Evolutionary conservation across 2,797 vertebrate species (phyloP).

Genomic region (Anguilla anguilla): DNA sequence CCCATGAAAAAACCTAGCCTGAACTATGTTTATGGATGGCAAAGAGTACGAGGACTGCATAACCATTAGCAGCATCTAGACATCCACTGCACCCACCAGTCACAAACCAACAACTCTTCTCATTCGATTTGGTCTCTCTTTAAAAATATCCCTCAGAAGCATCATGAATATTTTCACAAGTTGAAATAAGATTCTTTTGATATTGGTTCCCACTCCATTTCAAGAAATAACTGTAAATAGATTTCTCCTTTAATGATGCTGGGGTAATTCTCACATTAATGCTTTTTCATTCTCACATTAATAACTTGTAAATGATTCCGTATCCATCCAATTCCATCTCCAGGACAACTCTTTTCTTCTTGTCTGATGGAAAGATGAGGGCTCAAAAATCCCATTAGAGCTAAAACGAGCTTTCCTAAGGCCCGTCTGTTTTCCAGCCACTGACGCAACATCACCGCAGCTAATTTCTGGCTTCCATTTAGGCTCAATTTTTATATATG

Average conservation of each 20-base stretch:
- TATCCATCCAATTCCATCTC: neutral
- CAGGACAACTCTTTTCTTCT: constrained; percentile 25
- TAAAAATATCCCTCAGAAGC: constrained; percentile 5
- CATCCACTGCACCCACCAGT: neutral
- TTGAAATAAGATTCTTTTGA: constrained; percentile 59
- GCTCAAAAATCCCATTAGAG: constrained; percentile 35
- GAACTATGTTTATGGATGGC: neutral
- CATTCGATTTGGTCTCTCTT: neutral
- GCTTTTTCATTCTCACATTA: constrained; percentile 67
- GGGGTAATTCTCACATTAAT: constrained; percentile 70
- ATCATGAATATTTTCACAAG: constrained; percentile 54
- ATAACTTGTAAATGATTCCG: constrained; percentile 64
- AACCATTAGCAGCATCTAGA: neutral
- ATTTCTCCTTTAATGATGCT: constrained; percentile 62
- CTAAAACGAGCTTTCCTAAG: constrained; percentile 21
- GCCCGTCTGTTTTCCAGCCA: constrained; percentile 16
- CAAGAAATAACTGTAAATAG: constrained; percentile 66
- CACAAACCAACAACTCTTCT: neutral
- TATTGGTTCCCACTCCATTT: constrained; percentile 59
- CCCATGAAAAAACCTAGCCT: neutral
- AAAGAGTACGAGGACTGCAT: neutral
- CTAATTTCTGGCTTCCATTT: constrained; percentile 68
- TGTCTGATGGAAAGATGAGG: constrained; percentile 23
- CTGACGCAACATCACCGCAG: constrained; percentile 44
- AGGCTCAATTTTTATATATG: constrained; percentile 43